Evolutionary conservation across 1,140 invertebrate species (phyloP).

Genomic region (Proales similis): DNA sequence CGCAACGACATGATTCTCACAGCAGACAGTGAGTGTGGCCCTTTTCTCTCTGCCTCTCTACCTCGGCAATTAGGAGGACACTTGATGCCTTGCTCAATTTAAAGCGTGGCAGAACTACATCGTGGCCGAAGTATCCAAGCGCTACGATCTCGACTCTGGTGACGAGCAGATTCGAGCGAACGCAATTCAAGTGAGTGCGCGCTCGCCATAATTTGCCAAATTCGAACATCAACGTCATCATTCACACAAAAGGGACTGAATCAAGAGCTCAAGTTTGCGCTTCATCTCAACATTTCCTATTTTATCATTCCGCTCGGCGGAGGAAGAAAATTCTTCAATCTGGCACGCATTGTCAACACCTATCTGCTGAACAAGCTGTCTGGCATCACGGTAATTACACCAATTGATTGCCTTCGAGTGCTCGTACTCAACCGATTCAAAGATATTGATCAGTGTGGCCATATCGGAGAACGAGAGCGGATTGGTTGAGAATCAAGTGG

Average conservation of each 20-base stretch:
- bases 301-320: conserved; percentile 12
- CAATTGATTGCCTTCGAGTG: no score
- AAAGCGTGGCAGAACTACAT: conserved; percentile 36
- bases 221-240: no score
- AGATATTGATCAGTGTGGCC: conserved; percentile 24
- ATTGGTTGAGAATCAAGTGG: not conserved
- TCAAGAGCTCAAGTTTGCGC: conserved; percentile 15
- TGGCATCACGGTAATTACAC: conserved; percentile 17
- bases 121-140: not conserved
- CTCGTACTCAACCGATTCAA: no score
- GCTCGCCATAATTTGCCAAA: not conserved
- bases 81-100: no score
- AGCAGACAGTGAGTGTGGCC: conserved; percentile 21
- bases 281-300: conserved; percentile 24
- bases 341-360: conserved; percentile 7
- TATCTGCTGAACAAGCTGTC: conserved; percentile 9
- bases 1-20: conserved; percentile 19
- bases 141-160: conserved; percentile 23
- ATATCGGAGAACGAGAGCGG: no score
- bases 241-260: conserved; percentile 10
- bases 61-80: no score
- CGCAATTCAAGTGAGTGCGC: not conserved
- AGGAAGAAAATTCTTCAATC: conserved; percentile 2
- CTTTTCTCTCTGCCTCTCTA: no score
- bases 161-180: conserved; percentile 7